A percentile compares a stretch with the other conserved stretches of the same genome.
These are phyloP conservation scores for Parotia lawesii DNA, from an alignment of 2,113 vertebrate genomes.

Conservation along the genomic window DNA sequence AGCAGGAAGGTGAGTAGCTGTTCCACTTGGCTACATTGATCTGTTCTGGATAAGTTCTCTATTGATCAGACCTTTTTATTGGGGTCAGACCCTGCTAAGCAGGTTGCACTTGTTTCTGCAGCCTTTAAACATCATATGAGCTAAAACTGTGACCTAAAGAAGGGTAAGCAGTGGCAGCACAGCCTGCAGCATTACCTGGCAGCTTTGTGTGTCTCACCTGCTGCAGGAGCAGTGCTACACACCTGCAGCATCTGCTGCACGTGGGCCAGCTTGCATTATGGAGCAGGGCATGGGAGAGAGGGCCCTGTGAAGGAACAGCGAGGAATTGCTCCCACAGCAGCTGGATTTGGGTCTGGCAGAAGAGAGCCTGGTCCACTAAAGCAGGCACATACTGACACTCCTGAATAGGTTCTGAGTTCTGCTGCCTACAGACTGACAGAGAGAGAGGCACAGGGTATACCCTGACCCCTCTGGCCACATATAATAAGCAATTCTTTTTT, in stretches of 20 bases:
- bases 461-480: not conserved
- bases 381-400: not conserved
- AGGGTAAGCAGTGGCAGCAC: not conserved
- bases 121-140: not conserved
- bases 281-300: not conserved
- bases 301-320: fast-evolving
- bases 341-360: not conserved
- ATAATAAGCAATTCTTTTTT: not conserved
- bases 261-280: fast-evolving
- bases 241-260: not conserved
- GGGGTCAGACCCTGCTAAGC: not conserved
- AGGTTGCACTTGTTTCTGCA: not conserved
- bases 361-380: not conserved
- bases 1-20: not conserved
- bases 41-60: not conserved
- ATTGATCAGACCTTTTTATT: not conserved
- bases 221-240: not conserved
- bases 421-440: not conserved
- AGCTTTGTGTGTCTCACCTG: not conserved
- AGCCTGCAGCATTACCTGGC: not conserved
- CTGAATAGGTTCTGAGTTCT: not conserved
- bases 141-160: not conserved
- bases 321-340: not conserved
- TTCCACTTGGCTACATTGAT: not conserved
- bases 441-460: too few relatives aligned